phyloP scores from a whole-genome alignment of 2,888 invertebrate genomes.

The Ochropleura plecta region DNA sequence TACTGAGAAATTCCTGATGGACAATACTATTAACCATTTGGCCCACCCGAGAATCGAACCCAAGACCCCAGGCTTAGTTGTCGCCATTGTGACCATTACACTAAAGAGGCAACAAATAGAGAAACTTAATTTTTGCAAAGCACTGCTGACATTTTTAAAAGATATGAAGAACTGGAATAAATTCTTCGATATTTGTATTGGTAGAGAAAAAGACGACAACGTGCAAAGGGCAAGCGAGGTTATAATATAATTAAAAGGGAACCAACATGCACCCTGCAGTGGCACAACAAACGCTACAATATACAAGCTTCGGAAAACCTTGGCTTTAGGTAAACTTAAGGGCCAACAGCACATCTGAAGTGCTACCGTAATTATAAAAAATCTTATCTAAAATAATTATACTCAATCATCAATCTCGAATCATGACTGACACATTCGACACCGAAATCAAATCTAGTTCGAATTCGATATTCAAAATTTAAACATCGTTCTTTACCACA shows the following conservation, averaged over 20 bases:
- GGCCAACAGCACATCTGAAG: neutral
- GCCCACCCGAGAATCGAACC: too few relatives aligned
- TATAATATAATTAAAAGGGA: neutral
- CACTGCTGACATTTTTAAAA: neutral
- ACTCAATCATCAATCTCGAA: slow-evolving; percentile 2
- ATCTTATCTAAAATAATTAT: neutral
- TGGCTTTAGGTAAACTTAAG: neutral
- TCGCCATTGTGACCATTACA: too few relatives aligned
- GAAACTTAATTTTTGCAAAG: neutral
- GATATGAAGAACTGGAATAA: neutral
- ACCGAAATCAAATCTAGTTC: neutral
- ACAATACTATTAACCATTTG: too few relatives aligned
- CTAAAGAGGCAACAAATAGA: too few relatives aligned
- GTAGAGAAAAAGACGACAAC: neutral
- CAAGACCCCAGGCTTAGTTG: too few relatives aligned
- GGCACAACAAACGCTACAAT: neutral
- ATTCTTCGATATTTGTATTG: neutral
- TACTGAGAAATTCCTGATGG: too few relatives aligned
- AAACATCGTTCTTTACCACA: neutral
- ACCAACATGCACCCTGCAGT: neutral
- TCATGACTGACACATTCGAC: neutral
- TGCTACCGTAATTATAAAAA: neutral
- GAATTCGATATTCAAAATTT: slow-evolving; percentile 5
- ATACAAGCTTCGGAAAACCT: neutral
- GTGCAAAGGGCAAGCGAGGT: too few relatives aligned